phyloP scores from a whole-genome alignment of 2,113 vertebrate genomes.

The Misgurnus mizolepis region DNA sequence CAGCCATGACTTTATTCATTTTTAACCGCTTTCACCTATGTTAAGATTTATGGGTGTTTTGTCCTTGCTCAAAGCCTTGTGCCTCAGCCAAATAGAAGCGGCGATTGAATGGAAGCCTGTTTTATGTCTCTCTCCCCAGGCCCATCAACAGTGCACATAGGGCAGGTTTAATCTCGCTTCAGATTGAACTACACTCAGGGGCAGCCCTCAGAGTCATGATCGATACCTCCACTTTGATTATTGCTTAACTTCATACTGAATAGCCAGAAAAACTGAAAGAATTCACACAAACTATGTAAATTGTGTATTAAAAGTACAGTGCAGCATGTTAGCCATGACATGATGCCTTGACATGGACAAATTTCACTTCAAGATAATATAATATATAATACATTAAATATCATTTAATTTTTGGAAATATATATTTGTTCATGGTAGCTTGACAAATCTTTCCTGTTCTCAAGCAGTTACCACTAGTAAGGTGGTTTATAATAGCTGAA shows the following conservation, averaged over 20 bases:
- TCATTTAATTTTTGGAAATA: too few relatives aligned
- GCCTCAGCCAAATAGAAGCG: conserved; percentile 50
- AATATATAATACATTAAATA: too few relatives aligned
- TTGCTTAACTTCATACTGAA: conserved; percentile 44
- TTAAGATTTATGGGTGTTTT: conserved; percentile 62
- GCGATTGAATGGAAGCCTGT: conserved; percentile 44
- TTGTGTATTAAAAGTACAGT: not conserved
- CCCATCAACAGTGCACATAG: conserved; percentile 33
- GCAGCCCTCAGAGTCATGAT: conserved; percentile 41
- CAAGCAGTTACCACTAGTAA: too few relatives aligned
- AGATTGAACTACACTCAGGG: conserved; percentile 49
- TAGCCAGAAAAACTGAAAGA: not conserved
- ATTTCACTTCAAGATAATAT: too few relatives aligned
- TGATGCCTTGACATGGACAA: too few relatives aligned
- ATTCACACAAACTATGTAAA: conserved; percentile 10
- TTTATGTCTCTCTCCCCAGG: conserved; percentile 46
- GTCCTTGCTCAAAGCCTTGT: conserved; percentile 63
- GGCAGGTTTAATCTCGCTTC: conserved; percentile 49
- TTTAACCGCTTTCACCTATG: conserved; percentile 69
- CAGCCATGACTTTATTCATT: conserved; percentile 78
- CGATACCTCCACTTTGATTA: conserved; percentile 46
- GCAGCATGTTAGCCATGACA: not conserved
- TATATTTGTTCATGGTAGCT: too few relatives aligned
- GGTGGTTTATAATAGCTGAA: too few relatives aligned
- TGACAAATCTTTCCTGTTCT: too few relatives aligned